Percentiles rank a stretch among this genome's conserved stretches.
Conservation (phyloP, 2,797 vertebrate genomes). For the Falco peregrinus region DNA sequence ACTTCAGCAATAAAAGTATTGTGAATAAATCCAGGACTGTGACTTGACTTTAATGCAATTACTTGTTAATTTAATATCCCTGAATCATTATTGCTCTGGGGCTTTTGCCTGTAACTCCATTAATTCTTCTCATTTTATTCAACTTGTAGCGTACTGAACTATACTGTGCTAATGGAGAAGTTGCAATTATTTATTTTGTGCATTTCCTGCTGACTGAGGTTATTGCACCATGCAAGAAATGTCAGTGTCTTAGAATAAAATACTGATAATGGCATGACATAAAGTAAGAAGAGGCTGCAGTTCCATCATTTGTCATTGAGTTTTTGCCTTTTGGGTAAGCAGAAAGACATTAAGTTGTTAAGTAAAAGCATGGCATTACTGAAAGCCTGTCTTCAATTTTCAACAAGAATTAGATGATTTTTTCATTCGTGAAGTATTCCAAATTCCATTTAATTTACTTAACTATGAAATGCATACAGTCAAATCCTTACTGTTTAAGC, state of each 20-base stretch:
- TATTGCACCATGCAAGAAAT: constrained; percentile 15
- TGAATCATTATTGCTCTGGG: constrained; percentile 5
- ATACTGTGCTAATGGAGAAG: constrained; percentile 11
- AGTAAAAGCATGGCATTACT: not conserved
- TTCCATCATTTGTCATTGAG: constrained; percentile 1
- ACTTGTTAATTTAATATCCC: constrained; percentile 48
- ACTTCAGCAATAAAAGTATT: not conserved
- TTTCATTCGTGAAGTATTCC: not conserved
- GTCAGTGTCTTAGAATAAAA: constrained; percentile 16
- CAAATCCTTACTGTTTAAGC: not conserved
- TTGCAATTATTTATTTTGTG: constrained; percentile 57
- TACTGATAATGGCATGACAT: not conserved
- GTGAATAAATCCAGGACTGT: not conserved
- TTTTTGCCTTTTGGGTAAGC: constrained; percentile 4
- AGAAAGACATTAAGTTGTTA: constrained; percentile 24
- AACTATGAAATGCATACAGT: not conserved
- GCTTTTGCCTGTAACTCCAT: constrained; percentile 29
- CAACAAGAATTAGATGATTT: constrained; percentile 7
- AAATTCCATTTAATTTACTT: not conserved
- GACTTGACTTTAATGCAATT: constrained; percentile 38
- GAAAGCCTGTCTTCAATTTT: not conserved
- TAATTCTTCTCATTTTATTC: constrained; percentile 44
- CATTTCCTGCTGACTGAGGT: constrained; percentile 45
- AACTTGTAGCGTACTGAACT: not conserved
- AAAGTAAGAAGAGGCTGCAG: not conserved